These are phyloP conservation scores for Cotesia chilonis DNA, from an alignment of 1,140 invertebrate genomes.

Conservation along the genomic window DNA sequence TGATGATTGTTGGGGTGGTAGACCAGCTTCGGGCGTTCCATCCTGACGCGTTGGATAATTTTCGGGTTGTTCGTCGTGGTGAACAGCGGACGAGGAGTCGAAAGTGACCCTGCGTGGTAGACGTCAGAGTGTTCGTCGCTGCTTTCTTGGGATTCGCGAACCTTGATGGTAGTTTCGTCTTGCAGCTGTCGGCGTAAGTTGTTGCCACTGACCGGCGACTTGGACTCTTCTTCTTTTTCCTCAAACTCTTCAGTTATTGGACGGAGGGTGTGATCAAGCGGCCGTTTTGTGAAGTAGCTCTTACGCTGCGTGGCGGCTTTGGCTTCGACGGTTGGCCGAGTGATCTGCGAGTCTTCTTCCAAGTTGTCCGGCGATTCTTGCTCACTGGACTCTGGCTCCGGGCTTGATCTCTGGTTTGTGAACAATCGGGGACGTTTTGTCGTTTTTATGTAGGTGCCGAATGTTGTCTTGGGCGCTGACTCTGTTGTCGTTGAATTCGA, in stretches of 20 bases:
- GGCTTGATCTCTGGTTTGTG: constrained; percentile 56
- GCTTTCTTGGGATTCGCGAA: constrained; percentile 43
- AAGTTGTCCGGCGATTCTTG: constrained; percentile 42
- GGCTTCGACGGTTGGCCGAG: constrained; percentile 53
- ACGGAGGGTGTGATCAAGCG: constrained; percentile 55
- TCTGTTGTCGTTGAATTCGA: constrained; percentile 55
- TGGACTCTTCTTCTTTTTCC: constrained; percentile 56
- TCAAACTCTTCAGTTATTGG: constrained; percentile 58
- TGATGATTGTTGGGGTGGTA: constrained; percentile 53
- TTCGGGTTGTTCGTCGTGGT: constrained; percentile 69
- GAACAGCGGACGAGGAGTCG: constrained; percentile 72
- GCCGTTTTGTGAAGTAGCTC: constrained; percentile 62
- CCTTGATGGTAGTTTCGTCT: constrained; percentile 58
- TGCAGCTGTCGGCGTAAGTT: constrained; percentile 69
- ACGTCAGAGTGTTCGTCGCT: constrained; percentile 73
- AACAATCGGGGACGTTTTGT: constrained; percentile 55
- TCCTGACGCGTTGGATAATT: constrained; percentile 54
- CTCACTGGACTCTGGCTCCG: constrained; percentile 46
- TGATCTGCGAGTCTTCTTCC: constrained; percentile 58
- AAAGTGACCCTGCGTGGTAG: constrained; percentile 71
- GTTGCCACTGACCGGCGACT: constrained; percentile 62
- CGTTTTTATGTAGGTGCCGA: constrained; percentile 47
- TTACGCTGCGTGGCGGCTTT: constrained; percentile 53
- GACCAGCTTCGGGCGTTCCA: constrained; percentile 55
- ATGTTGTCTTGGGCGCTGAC: constrained; percentile 48